phyloP scores from a whole-genome alignment of 2,888 invertebrate species.

The Hydrotaea cyrtoneurina region DNA sequence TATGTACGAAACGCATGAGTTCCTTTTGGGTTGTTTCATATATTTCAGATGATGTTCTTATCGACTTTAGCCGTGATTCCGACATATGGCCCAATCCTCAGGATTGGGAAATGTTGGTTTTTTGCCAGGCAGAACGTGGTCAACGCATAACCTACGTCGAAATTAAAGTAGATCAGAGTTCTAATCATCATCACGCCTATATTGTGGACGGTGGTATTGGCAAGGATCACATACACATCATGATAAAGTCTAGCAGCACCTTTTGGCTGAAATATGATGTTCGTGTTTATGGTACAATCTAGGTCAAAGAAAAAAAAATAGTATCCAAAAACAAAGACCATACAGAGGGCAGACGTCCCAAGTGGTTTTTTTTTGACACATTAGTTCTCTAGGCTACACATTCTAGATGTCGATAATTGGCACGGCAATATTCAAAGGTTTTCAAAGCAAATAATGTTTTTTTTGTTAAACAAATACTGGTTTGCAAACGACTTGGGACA shows the following conservation, averaged over 20 bases:
- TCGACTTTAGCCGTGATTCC: conserved; percentile 32
- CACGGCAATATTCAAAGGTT: no score
- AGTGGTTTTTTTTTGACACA: no score
- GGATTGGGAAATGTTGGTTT: conserved; percentile 44
- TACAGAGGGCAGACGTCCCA: no score
- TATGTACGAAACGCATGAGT: no score
- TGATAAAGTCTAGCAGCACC: conserved; percentile 46
- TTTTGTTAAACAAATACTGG: no score
- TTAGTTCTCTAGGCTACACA: no score
- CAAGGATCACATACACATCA: conserved; percentile 34
- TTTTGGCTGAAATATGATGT: conserved; percentile 56
- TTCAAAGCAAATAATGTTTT: no score
- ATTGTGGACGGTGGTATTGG: conserved; percentile 55
- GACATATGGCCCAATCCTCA: conserved; percentile 47
- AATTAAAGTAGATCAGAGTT: conserved; percentile 53
- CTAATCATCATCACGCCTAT: conserved; percentile 34
- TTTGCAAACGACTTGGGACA: no score
- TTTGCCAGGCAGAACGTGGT: conserved; percentile 15
- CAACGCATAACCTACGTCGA: conserved; percentile 36
- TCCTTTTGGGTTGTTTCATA: no score
- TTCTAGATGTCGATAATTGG: no score
- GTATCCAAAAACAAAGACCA: no score
- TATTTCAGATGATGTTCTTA: conserved; percentile 45
- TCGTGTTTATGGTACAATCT: conserved; percentile 19
- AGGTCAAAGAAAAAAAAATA: background rate